Percentiles rank a stretch among this genome's conserved stretches.
phyloP scores from a whole-genome alignment of 2,797 vertebrate species.

The Sternarchorhynchus goeldii region DNA sequence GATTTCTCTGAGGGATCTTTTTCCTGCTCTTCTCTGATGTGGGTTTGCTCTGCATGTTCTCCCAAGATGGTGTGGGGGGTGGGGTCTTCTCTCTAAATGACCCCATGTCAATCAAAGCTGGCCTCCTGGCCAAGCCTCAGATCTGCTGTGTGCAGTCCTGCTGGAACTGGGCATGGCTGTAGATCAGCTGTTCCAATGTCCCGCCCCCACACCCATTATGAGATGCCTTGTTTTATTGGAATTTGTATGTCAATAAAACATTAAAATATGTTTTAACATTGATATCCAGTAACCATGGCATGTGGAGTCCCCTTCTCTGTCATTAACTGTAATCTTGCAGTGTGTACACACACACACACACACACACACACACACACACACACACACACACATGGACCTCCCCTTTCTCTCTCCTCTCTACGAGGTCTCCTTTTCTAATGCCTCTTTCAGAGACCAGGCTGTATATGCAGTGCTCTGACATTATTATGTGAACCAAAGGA shows the following conservation, averaged over 20 bases:
- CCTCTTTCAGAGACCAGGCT: neutral
- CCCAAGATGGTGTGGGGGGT: neutral
- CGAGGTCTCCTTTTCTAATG: neutral
- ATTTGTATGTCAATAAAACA: neutral
- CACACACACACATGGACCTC: neutral
- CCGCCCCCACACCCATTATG: neutral
- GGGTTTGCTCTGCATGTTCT: too few relatives aligned
- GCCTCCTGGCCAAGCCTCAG: neutral
- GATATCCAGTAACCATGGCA: slow-evolving; percentile 44
- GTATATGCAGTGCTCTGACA: too few relatives aligned
- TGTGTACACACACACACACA: neutral
- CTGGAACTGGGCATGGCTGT: neutral
- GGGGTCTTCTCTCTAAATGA: neutral
- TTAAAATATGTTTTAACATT: slow-evolving; percentile 46
- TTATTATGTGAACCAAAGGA: neutral
- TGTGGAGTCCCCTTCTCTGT: slow-evolving; percentile 36
- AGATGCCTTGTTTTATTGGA: slow-evolving; percentile 38
- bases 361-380: slow-evolving; percentile 11
- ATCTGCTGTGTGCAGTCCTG: neutral
- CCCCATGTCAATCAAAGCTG: neutral
- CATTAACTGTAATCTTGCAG: slow-evolving; percentile 47
- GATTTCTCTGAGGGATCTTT: too few relatives aligned
- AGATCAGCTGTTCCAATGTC: too few relatives aligned
- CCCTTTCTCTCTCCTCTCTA: neutral
- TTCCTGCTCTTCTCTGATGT: too few relatives aligned